Conservation (phyloP, 2,888 invertebrate species). For the Cheilosia pagana region DNA sequence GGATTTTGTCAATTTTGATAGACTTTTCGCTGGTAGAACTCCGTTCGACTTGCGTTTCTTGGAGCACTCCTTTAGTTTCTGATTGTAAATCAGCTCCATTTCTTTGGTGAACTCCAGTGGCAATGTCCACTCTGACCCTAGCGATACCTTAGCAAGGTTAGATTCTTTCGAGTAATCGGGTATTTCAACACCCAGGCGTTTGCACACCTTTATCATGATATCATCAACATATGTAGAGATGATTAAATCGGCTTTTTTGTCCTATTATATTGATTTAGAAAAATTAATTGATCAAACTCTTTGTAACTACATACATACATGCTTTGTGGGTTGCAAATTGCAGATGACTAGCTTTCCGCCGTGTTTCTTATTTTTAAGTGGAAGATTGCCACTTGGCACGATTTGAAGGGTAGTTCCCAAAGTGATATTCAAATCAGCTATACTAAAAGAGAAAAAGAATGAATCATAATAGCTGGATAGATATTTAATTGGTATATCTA, state of each 20-base stretch:
- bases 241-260: conserved; percentile 94
- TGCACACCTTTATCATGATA: conserved; percentile 90
- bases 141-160: conserved; percentile 87
- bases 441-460: conserved; percentile 85
- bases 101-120: conserved; percentile 85
- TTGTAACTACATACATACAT: conserved; percentile 86
- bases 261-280: conserved; percentile 84
- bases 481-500: conserved; percentile 73
- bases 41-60: conserved; percentile 76
- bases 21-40: conserved; percentile 12
- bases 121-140: conserved; percentile 89
- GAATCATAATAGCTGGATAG: neutral
- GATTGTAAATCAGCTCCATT: conserved; percentile 87
- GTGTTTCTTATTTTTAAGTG: conserved; percentile 92
- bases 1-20: conserved; percentile 45
- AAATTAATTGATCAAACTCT: neutral
- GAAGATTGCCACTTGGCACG: conserved; percentile 96
- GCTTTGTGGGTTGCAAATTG: conserved; percentile 98
- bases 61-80: conserved; percentile 77
- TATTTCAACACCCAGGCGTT: conserved; percentile 89
- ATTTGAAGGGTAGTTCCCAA: conserved; percentile 99
- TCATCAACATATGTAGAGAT: conserved; percentile 96
- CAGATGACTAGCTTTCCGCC: conserved; percentile 96
- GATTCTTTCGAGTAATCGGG: conserved; percentile 87
- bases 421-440: conserved; percentile 96